These are phyloP conservation scores for Tetragonula clypearis DNA, from an alignment of 1,140 invertebrate species.

Conservation along the genomic window DNA sequence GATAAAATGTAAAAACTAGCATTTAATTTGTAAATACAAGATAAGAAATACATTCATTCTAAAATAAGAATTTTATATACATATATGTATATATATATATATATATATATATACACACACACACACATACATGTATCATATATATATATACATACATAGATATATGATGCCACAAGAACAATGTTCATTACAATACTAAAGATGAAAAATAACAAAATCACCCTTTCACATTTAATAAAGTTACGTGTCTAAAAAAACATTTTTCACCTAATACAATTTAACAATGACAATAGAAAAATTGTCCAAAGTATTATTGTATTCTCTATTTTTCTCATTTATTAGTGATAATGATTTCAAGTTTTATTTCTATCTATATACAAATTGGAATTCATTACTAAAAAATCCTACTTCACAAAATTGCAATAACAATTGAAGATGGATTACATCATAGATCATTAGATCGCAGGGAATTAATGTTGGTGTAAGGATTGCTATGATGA, in stretches of 20 bases:
- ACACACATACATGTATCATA: background rate
- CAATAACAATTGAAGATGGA: conserved; percentile 69
- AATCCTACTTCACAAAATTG: conserved; percentile 71
- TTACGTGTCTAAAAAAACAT: conserved; percentile 36
- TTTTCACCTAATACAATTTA: conserved; percentile 18
- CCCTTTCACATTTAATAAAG: conserved; percentile 23
- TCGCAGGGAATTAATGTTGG: conserved; percentile 78
- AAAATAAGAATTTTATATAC: conserved; percentile 32
- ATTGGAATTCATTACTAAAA: conserved; percentile 56
- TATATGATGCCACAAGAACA: conserved; percentile 23
- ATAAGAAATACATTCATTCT: conserved; percentile 36
- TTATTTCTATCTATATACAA: conserved; percentile 65
- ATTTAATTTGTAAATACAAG: conserved; percentile 38
- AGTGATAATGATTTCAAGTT: conserved; percentile 49
- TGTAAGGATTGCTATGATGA: conserved; percentile 78
- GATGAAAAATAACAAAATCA: conserved; percentile 34
- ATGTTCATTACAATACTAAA: conserved; percentile 27
- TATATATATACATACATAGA: conserved; percentile 7
- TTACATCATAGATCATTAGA: conserved; percentile 81
- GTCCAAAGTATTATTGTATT: conserved; percentile 56
- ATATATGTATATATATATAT: background rate
- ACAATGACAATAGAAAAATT: conserved; percentile 37
- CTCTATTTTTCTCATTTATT: conserved; percentile 20
- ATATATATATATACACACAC: background rate
- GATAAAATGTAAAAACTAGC: conserved; percentile 38